Evolutionary conservation across 2,113 vertebrate species (phyloP), one percentile per base, ranked within the genome.

Genomic region (Perca flavescens): DNA sequence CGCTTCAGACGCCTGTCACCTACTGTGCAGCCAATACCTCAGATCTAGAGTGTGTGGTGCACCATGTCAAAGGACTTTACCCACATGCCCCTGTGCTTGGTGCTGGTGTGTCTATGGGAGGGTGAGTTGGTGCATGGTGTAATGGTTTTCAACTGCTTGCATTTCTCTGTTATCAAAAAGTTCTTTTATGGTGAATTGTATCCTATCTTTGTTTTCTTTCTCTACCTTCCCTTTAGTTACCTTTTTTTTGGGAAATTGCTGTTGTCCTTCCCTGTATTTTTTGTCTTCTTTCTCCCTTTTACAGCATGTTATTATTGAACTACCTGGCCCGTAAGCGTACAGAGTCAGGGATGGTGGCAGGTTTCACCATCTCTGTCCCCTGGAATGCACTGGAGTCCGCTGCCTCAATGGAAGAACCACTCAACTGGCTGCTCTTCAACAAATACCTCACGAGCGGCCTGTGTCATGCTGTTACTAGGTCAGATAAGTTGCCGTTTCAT

Each of bases 401-500:
- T 0, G 54, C 12, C 14, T 96, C 96, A 0, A 92, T 97, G 91
- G 96, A 97, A 75, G 91, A 91, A 34, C 96, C 96, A 0, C 94
- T 97, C 89, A 97, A 97, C 91, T 94, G 86, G 68, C 73, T 96
- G 69, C 93, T 97, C 47, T 98, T 97, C 83, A 97, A 96, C 79
- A 92, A 82, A 47, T 86, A 84, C 74, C 94, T 97, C 79, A 91
- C 93, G 1, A 58, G 2, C 0, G 91, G 2, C 68, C 75, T 96
- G 57, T 87, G 94, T 47, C 53, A 21, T 0, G 60, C 88, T 8
- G 80, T 96, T 40, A 79, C 14, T 74, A 93, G 93, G 95, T 95
- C 10, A 58, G 84, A 82, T 0, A 13, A n/a, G 9, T 28, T 1
- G 21, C 9, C 2, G 2, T 54, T 73, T 43, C 1, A 25, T 12